Evolutionary conservation across 2,888 invertebrate genomes (phyloP).

Genomic region (Ligdia adustata): DNA sequence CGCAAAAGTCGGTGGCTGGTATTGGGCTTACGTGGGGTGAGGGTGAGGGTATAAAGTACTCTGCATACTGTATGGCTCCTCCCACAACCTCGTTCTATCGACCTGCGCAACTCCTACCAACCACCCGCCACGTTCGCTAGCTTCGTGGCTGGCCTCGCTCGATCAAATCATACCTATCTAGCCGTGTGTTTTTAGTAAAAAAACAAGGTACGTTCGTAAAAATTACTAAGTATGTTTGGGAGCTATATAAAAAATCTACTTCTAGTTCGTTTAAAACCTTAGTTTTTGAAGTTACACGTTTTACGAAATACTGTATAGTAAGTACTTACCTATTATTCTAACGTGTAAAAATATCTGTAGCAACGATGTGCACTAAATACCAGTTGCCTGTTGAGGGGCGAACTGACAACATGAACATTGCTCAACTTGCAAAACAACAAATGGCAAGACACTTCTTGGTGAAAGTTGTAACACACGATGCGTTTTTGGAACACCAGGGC

Average conservation of each 20-base stretch:
- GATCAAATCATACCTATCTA: conserved; percentile 53
- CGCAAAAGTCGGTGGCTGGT: conserved; percentile 59
- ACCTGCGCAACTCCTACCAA: conserved; percentile 75
- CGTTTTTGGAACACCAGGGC: conserved; percentile 40
- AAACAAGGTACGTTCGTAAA: too few species aligned
- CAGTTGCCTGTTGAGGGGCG: conserved; percentile 19
- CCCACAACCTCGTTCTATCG: conserved; percentile 76
- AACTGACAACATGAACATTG: conserved; percentile 36
- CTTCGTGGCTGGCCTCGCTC: conserved; percentile 51
- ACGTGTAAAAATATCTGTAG: background rate
- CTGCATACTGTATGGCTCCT: conserved; percentile 67
- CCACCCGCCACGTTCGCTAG: conserved; percentile 49
- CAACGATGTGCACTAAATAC: conserved; percentile 21
- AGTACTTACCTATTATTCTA: too few species aligned
- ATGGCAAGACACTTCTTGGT: conserved; percentile 42
- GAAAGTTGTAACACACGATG: conserved; percentile 56
- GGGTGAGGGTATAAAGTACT: conserved; percentile 72
- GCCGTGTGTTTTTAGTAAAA: too few species aligned
- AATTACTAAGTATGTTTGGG: too few species aligned
- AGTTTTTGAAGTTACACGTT: too few species aligned
- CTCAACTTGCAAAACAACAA: conserved; percentile 47
- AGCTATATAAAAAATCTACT: too few species aligned
- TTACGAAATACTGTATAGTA: too few species aligned
- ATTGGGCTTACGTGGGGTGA: conserved; percentile 58
- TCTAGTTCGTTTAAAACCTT: too few species aligned